Conservation (phyloP, 2,113 vertebrate species). For the Nerophis lumbriciformis region DNA sequence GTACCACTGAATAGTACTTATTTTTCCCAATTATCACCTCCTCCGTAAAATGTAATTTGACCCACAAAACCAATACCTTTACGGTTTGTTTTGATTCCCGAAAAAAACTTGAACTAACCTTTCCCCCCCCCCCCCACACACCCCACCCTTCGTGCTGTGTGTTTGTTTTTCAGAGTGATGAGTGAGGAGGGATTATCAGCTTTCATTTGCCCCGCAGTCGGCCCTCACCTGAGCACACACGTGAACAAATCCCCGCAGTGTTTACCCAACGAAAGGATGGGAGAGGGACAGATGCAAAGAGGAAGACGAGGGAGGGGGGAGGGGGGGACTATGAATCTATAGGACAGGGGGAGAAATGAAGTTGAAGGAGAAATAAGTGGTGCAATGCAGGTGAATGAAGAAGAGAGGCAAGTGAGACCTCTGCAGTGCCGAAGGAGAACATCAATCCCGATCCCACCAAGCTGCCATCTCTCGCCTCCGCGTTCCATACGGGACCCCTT, state of each 20-base stretch:
- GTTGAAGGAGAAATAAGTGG: constrained; percentile 66
- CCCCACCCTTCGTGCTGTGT: neutral
- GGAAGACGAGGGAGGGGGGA: constrained; percentile 9
- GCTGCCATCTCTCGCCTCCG: constrained; percentile 42
- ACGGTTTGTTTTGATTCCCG: too few relatives aligned
- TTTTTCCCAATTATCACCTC: too few relatives aligned
- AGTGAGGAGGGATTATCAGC: constrained; percentile 16
- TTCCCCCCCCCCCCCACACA: neutral
- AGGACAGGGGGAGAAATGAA: constrained; percentile 52
- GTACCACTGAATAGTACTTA: too few relatives aligned
- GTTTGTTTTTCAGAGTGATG: constrained; percentile 2
- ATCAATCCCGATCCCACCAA: constrained; percentile 60
- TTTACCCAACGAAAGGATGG: constrained; percentile 22
- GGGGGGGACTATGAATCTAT: constrained; percentile 33
- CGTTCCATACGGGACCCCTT: constrained; percentile 32
- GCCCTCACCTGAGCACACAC: constrained; percentile 27
- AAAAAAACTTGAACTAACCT: neutral
- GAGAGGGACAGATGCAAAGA: constrained; percentile 18
- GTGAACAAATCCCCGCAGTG: constrained; percentile 37
- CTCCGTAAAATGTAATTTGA: too few relatives aligned
- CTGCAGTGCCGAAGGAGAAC: constrained; percentile 57
- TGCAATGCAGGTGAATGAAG: constrained; percentile 68
- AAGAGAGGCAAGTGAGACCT: constrained; percentile 36
- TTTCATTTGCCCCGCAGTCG: constrained; percentile 18
- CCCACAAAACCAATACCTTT: too few relatives aligned